Percentiles rank a stretch among this genome's conserved stretches.
These are phyloP conservation scores for Agonum fuliginosum DNA, from an alignment of 2,888 invertebrate species.

Conservation along the genomic window DNA sequence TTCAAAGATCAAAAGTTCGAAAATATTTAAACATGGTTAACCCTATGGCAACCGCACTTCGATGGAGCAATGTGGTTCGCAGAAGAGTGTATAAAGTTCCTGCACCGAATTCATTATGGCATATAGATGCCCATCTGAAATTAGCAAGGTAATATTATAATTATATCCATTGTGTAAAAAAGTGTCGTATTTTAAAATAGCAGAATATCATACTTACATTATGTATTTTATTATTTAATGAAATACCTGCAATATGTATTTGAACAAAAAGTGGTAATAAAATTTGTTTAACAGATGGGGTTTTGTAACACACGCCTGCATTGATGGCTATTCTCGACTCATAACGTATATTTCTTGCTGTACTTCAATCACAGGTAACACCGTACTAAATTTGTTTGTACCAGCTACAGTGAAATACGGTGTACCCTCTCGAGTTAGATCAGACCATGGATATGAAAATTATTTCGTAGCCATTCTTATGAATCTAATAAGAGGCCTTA, in stretches of 20 bases:
- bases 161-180: too few species aligned
- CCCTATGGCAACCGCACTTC: too few species aligned
- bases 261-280: neutral
- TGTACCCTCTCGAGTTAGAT: slow-evolving; percentile 24
- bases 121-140: too few species aligned
- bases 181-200: too few species aligned
- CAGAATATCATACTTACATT: too few species aligned
- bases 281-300: slow-evolving; percentile 42
- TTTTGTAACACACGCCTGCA: slow-evolving; percentile 33
- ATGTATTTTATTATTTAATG: too few species aligned
- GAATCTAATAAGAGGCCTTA: slow-evolving; percentile 22
- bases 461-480: slow-evolving; percentile 20
- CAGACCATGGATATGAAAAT: slow-evolving; percentile 46
- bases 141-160: too few species aligned
- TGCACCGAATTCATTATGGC: too few species aligned
- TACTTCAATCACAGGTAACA: neutral
- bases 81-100: too few species aligned
- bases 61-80: too few species aligned
- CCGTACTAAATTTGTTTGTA: neutral
- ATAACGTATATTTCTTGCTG: neutral
- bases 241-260: neutral
- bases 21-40: too few species aligned
- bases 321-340: slow-evolving; percentile 31
- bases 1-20: too few species aligned
- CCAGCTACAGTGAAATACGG: slow-evolving; percentile 14